Evolutionary conservation across 2,888 invertebrate species (phyloP).

Genomic region (Pammene fasciana): DNA sequence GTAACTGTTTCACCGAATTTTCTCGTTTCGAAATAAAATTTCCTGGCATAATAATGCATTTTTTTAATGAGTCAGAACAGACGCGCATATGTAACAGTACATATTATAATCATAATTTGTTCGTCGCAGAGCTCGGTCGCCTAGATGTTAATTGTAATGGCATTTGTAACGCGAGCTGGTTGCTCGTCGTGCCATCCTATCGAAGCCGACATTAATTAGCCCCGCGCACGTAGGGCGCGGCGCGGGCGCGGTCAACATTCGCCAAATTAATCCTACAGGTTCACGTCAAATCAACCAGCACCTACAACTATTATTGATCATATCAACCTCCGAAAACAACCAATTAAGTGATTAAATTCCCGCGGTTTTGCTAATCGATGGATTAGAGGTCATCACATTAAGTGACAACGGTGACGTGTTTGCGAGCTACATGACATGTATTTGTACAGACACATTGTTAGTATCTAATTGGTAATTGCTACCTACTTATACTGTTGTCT

Average conservation of each 20-base stretch:
- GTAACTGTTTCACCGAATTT: no score
- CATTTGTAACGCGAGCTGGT: constrained; percentile 67
- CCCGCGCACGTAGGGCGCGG: constrained; percentile 66
- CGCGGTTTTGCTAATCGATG: constrained; percentile 64
- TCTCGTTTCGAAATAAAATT: no score
- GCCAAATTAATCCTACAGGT: constrained; percentile 79
- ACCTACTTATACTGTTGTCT: neutral
- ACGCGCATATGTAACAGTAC: no score
- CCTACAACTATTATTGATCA: constrained; percentile 68
- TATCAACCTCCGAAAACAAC: constrained; percentile 62
- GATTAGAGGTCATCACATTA: constrained; percentile 63
- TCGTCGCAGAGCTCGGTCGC: no score
- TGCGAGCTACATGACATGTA: constrained; percentile 46
- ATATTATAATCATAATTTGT: no score
- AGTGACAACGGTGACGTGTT: constrained; percentile 59
- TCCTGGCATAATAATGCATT: no score
- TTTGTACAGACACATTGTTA: constrained; percentile 28
- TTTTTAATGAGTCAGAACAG: no score
- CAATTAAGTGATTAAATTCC: constrained; percentile 77
- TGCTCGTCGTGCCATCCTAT: constrained; percentile 58
- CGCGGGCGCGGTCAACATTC: constrained; percentile 77
- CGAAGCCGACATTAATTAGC: constrained; percentile 80
- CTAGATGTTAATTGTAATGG: constrained; percentile 55
- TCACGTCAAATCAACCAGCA: constrained; percentile 62
- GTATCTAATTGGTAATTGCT: constrained; percentile 26